A percentile compares a stretch with the other conserved stretches of the same genome.
These are phyloP conservation scores for Podabrus alpinus DNA, from an alignment of 2,888 invertebrate species.

Conservation along the genomic window DNA sequence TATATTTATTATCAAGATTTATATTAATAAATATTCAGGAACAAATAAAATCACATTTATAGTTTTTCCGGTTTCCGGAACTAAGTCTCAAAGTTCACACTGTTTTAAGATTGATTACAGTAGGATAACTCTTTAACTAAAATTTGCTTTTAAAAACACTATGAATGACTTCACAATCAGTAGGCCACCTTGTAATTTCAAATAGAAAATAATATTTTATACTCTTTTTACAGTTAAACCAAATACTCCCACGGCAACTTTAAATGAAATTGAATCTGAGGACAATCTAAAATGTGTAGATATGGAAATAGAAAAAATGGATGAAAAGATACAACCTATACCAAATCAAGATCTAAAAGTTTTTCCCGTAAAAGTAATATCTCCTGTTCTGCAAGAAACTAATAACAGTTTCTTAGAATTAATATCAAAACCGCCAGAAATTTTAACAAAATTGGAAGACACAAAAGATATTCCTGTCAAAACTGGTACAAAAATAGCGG, in stretches of 20 bases:
- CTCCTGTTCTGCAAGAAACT: slow-evolving; percentile 53
- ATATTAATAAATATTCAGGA: too few species aligned
- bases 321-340: slow-evolving; percentile 47
- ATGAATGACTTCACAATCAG: slow-evolving; percentile 21
- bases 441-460: slow-evolving; percentile 48
- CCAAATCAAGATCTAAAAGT: slow-evolving; percentile 15
- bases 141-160: too few species aligned
- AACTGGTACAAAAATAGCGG: slow-evolving; percentile 53
- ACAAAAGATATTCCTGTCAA: slow-evolving; percentile 51
- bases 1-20: too few species aligned
- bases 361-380: slow-evolving; percentile 32
- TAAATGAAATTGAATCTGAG: slow-evolving; percentile 32
- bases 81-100: too few species aligned
- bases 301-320: slow-evolving; percentile 38
- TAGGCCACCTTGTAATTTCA: background rate
- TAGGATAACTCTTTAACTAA: too few species aligned
- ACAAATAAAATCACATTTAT: too few species aligned
- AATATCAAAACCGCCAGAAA: slow-evolving; percentile 45
- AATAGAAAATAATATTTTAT: background rate
- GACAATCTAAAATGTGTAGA: slow-evolving; percentile 33
- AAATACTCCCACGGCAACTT: slow-evolving; percentile 25
- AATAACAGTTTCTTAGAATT: slow-evolving; percentile 51
- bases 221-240: slow-evolving; percentile 4
- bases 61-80: too few species aligned
- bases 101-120: too few species aligned